phyloP scores from a whole-genome alignment of 2,113 vertebrate genomes.

The Dasyurus viverrinus region DNA sequence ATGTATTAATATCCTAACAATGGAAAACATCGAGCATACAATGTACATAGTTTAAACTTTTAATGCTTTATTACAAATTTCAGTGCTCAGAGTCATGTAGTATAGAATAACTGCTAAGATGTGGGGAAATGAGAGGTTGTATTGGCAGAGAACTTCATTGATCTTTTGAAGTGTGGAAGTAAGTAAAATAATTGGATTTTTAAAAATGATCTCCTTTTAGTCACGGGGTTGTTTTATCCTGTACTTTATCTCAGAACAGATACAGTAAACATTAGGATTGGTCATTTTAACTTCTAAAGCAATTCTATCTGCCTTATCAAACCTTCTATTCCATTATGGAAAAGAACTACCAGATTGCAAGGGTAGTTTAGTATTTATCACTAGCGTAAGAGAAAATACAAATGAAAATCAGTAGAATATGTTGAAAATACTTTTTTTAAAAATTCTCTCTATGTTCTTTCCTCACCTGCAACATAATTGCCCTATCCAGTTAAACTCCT shows the following conservation, averaged over 20 bases:
- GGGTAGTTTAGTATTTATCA: background rate
- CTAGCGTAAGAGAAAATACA: background rate
- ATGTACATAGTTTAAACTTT: background rate
- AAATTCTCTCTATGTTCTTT: background rate
- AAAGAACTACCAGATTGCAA: background rate
- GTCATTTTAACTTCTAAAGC: background rate
- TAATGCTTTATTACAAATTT: background rate
- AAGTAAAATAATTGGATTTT: background rate
- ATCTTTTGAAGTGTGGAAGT: background rate
- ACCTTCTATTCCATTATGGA: background rate
- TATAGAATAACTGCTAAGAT: background rate
- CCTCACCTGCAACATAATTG: background rate
- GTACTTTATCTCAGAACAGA: background rate
- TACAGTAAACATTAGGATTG: background rate
- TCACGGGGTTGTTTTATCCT: background rate
- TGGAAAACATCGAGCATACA: background rate
- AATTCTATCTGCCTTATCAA: background rate
- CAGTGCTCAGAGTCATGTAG: background rate
- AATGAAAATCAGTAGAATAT: background rate
- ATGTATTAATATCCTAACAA: background rate
- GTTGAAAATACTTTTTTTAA: background rate
- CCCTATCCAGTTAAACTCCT: background rate
- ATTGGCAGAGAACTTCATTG: background rate
- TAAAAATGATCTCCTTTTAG: background rate
- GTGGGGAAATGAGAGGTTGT: background rate